phyloP scores from a whole-genome alignment of 2,113 vertebrate genomes.

The Melanerpes aurifrons region DNA sequence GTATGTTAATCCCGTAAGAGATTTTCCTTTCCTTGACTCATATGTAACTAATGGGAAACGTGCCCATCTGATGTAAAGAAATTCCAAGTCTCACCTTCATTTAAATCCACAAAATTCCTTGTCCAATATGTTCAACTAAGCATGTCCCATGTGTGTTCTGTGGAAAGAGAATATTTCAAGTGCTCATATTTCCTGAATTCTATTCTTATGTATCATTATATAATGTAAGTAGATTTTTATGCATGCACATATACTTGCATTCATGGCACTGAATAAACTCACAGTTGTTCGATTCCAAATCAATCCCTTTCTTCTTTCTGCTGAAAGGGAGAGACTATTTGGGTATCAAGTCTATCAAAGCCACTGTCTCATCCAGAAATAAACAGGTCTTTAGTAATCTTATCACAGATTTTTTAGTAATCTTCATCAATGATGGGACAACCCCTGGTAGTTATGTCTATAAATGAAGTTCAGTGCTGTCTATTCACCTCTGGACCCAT shows the following conservation, averaged over 20 bases:
- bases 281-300: not conserved
- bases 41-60: not conserved
- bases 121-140: not conserved
- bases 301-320: not conserved
- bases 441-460: not conserved
- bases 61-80: not conserved
- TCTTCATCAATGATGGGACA: not conserved
- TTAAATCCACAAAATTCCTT: not conserved
- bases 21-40: conserved; percentile 3
- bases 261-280: not conserved
- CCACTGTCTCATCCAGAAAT: not conserved
- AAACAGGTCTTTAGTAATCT: not conserved
- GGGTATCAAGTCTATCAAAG: not conserved
- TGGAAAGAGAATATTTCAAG: not conserved
- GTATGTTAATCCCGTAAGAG: not conserved
- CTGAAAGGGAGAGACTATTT: not conserved
- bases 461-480: not conserved
- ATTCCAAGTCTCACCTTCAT: not conserved
- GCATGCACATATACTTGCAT: not conserved
- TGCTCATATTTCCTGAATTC: not conserved
- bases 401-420: not conserved
- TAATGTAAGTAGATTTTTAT: not conserved
- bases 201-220: not conserved
- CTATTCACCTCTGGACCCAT: not conserved
- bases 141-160: not conserved